Conservation (phyloP, 2,888 invertebrate genomes). For the Sarcophaga variegata region DNA sequence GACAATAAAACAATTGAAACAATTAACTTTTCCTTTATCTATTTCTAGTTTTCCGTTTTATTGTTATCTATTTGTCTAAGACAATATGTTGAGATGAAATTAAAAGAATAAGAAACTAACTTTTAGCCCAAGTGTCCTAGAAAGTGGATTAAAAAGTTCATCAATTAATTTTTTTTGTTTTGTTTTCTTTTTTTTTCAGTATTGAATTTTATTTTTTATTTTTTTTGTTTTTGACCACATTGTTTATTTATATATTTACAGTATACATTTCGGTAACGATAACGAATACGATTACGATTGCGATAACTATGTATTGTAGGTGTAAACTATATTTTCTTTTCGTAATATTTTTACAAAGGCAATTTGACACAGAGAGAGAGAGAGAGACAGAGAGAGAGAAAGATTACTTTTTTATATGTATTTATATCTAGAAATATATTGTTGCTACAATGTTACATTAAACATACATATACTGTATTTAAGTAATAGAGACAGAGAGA, state of each 20-base stretch:
- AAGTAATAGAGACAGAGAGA: conserved; percentile 51
- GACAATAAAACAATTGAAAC: conserved; percentile 53
- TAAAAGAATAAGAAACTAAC: background rate
- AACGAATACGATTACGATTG: too few relatives aligned
- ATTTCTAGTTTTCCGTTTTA: background rate
- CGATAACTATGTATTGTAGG: too few relatives aligned
- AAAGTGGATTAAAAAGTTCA: background rate
- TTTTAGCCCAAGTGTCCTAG: background rate
- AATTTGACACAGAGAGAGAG: background rate
- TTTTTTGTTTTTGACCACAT: too few relatives aligned
- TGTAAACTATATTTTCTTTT: too few relatives aligned
- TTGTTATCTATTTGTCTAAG: background rate
- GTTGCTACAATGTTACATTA: conserved; percentile 31
- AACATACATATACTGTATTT: conserved; percentile 13
- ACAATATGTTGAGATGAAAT: background rate
- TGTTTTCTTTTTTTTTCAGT: too few relatives aligned
- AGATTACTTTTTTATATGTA: background rate
- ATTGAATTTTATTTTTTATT: too few relatives aligned
- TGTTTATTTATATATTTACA: too few relatives aligned
- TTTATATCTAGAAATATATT: background rate
- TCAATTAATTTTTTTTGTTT: too few relatives aligned
- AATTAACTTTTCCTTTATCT: conserved; percentile 3
- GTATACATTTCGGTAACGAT: too few relatives aligned
- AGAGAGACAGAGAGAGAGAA: too few relatives aligned
- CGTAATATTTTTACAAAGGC: too few relatives aligned